Conservation (phyloP, 2,797 vertebrate genomes). For the Hemitrygon akajei region DNA sequence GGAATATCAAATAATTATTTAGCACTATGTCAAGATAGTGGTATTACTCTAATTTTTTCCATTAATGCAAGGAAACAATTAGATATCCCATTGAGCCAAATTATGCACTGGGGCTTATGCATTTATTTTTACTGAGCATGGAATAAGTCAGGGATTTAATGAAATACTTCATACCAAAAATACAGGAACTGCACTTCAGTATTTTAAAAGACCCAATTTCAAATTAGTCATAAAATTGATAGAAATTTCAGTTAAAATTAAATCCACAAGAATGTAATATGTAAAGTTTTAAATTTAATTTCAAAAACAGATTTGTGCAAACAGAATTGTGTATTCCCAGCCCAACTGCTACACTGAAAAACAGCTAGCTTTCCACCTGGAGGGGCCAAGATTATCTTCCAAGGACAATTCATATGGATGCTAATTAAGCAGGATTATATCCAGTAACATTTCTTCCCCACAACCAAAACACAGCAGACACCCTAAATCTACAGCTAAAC, state of each 20-base stretch:
- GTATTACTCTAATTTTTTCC: neutral
- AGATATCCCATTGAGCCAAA: neutral
- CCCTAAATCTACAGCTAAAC: too few species aligned
- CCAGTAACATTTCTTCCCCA: too few species aligned
- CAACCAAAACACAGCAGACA: too few species aligned
- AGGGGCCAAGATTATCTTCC: too few species aligned
- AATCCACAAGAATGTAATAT: neutral
- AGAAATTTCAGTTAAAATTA: neutral
- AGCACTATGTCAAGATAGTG: neutral
- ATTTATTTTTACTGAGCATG: neutral
- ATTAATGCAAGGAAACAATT: neutral
- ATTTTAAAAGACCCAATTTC: neutral
- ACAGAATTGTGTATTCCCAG: neutral
- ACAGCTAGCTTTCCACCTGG: too few species aligned
- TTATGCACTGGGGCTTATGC: neutral
- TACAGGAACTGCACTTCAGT: neutral
- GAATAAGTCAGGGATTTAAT: neutral
- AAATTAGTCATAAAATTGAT: neutral
- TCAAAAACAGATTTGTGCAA: neutral
- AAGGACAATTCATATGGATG: too few species aligned
- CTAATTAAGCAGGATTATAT: too few species aligned
- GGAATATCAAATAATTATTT: neutral
- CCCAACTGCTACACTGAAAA: neutral
- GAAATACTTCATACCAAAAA: neutral
- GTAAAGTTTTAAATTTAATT: neutral